A percentile compares a stretch with the other conserved stretches of the same genome.
These are phyloP conservation scores for Dromococcyx pavoninus DNA, from an alignment of 2,797 vertebrate species.

Conservation along the genomic window DNA sequence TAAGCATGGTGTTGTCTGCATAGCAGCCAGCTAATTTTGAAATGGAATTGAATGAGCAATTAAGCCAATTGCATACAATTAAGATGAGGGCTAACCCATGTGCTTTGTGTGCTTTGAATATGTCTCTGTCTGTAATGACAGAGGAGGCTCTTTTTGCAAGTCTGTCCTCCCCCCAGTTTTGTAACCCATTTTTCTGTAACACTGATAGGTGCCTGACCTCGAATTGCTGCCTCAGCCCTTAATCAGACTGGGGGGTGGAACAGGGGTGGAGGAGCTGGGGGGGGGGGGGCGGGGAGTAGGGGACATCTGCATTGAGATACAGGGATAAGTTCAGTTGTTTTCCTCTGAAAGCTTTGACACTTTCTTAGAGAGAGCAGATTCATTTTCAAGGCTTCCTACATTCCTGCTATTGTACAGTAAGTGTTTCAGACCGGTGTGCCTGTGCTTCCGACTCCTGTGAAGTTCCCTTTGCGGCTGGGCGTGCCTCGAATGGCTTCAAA, in stretches of 20 bases:
- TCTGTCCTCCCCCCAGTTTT: not conserved
- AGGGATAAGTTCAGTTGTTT: not conserved
- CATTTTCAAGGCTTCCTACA: constrained; percentile 52
- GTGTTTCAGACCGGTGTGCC: constrained; percentile 73
- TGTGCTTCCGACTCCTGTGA: constrained; percentile 90
- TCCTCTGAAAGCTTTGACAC: constrained; percentile 27
- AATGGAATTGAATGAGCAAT: not conserved
- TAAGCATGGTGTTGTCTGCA: not conserved
- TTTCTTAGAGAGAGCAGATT: constrained; percentile 34
- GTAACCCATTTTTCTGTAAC: not conserved
- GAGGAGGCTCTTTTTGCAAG: not conserved
- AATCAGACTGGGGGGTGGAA: not conserved
- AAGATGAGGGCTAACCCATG: not conserved
- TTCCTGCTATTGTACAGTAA: constrained; percentile 73
- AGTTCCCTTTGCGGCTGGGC: constrained; percentile 87
- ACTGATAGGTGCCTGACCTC: not conserved
- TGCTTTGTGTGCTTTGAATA: not conserved
- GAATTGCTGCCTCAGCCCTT: not conserved
- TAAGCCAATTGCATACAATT: not conserved
- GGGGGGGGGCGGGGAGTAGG: too few species aligned
- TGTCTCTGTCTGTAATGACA: not conserved
- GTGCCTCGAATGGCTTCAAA: constrained; percentile 93
- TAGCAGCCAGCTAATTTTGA: not conserved
- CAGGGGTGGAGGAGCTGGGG: not conserved
- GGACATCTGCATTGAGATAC: constrained; percentile 6